phyloP scores from a whole-genome alignment of 2,888 invertebrate species.

The Andrena trimmerana region DNA sequence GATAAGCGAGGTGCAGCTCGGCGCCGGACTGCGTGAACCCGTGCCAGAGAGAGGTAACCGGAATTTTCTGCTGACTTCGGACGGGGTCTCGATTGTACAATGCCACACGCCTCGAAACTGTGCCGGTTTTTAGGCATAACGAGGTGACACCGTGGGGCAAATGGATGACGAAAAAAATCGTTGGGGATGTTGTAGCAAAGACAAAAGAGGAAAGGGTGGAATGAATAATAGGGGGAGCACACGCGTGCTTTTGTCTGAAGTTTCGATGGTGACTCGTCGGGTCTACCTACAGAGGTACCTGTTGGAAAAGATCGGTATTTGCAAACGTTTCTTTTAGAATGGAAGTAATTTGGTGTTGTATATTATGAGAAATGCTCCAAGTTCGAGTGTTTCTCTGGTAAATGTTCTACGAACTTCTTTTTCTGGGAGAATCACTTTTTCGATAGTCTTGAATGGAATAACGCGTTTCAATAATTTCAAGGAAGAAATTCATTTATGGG shows the following conservation, averaged over 20 bases:
- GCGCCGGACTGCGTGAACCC: conserved; percentile 91
- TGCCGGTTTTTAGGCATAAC: neutral
- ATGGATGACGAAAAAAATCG: neutral
- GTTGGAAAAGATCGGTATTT: too few species aligned
- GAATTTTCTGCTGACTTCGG: conserved; percentile 36
- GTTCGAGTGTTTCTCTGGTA: too few species aligned
- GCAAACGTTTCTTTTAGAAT: too few species aligned
- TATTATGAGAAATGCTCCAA: too few species aligned
- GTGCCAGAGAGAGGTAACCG: conserved; percentile 91
- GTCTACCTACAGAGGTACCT: too few species aligned
- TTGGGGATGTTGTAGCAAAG: neutral
- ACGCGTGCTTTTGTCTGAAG: neutral
- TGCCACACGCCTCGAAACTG: neutral
- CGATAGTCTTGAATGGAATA: too few species aligned
- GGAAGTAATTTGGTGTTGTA: too few species aligned
- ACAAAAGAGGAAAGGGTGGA: neutral
- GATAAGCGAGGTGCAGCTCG: conserved; percentile 89
- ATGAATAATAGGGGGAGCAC: neutral
- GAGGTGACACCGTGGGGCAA: neutral
- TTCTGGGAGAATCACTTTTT: too few species aligned
- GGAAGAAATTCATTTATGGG: too few species aligned
- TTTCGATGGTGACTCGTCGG: neutral
- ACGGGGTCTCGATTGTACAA: neutral
- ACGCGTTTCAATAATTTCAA: too few species aligned
- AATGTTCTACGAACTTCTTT: too few species aligned